Evolutionary conservation across 2,113 vertebrate species (phyloP).

Genomic region (Chunga burmeisteri): DNA sequence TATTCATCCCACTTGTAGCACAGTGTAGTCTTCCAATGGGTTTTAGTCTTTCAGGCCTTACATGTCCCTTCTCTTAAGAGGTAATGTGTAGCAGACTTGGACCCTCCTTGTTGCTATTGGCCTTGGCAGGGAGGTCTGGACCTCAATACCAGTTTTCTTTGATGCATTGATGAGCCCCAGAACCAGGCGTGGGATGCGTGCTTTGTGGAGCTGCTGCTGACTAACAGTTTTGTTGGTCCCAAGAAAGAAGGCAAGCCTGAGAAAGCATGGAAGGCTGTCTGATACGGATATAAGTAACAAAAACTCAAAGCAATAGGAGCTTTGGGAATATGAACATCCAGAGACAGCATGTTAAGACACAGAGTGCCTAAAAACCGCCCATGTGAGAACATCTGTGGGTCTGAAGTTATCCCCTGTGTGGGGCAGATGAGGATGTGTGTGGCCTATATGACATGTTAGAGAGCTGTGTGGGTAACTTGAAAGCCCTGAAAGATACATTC

Average conservation of each 20-base stretch:
- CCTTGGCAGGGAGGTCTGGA: not conserved
- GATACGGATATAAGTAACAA: not conserved
- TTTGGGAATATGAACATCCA: not conserved
- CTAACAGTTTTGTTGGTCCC: not conserved
- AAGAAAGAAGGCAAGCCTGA: not conserved
- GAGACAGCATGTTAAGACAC: not conserved
- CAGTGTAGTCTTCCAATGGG: not conserved
- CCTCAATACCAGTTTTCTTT: not conserved
- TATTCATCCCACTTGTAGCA: not conserved
- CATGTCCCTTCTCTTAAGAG: not conserved
- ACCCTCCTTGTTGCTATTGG: not conserved
- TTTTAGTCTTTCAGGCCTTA: not conserved
- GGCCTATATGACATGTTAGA: not conserved
- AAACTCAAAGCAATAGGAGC: not conserved
- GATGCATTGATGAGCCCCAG: not conserved
- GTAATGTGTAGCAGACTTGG: not conserved
- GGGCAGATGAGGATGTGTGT: not conserved
- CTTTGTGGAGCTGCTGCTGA: not conserved
- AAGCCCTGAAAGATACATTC: not conserved
- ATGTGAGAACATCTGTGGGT: not conserved
- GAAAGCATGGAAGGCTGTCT: not conserved
- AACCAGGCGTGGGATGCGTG: rapidly evolving
- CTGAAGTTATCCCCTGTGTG: not conserved
- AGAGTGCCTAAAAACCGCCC: not conserved
- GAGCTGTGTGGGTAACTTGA: not conserved